These are phyloP conservation scores for Vulpes lagopus DNA, from an alignment of 2,113 vertebrate species.

Conservation along the genomic window DNA sequence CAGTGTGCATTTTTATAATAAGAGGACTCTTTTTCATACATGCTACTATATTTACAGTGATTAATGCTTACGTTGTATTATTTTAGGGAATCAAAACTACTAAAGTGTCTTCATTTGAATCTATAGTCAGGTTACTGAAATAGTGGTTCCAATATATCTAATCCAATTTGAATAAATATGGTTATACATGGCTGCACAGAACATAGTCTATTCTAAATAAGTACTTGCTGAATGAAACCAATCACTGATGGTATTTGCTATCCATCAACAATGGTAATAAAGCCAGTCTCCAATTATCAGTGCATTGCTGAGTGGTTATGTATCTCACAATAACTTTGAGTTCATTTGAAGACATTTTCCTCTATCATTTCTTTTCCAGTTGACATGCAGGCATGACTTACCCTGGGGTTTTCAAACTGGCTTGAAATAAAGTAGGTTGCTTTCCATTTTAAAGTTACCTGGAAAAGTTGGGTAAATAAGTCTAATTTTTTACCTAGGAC, in stretches of 20 bases:
- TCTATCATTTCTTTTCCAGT: not conserved
- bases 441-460: conserved; percentile 41
- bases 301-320: not conserved
- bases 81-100: conserved; percentile 27
- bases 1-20: not conserved
- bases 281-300: not conserved
- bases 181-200: not conserved
- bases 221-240: not conserved
- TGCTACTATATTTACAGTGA: not conserved
- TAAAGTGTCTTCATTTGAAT: not conserved
- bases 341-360: conserved; percentile 25
- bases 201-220: not conserved
- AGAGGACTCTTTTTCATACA: not conserved
- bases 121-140: not conserved
- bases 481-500: not conserved
- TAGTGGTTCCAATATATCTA: not conserved
- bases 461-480: not conserved
- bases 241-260: not conserved
- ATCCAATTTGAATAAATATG: not conserved
- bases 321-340: conserved; percentile 24
- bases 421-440: not conserved
- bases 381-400: not conserved
- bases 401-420: not conserved
- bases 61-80: not conserved
- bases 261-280: not conserved